Base-by-base conservation (phyloP, 1,140 invertebrate genomes). In the Contarinia nasturtii region DNA sequence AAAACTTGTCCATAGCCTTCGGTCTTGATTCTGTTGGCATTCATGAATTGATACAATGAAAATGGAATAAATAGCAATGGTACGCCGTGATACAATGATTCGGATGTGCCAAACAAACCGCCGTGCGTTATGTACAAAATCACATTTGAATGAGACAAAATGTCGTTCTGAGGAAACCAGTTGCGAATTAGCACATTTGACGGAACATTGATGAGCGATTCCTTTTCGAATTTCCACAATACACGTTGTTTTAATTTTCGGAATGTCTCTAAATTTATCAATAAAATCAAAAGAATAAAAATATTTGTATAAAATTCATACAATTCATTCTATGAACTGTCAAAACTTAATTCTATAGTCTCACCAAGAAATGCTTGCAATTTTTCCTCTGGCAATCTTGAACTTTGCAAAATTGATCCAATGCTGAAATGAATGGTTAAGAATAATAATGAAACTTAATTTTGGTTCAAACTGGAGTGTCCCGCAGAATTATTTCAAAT, bases 161-260 rank as follows among this genome's bases (percentile, higher is more conserved):
- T 70, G 51, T 74, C 74, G 33, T 69, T 64, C 60, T 80, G 76
- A 2, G 80, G 80, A 43, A 79, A 63, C 79, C 80, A 84, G 52
- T 71, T 72, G 2, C 63, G 57, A 2, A 76, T 60, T 36, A 71
- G 69, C 1, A 83, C 67, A 66, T 84, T 84, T 37, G 68, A 57
- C 7, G 75, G 71, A 1, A 76, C 51, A 14, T 67, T 62, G 21
- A 65, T 60, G 0, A 71, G 62, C 22, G 71, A 54, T 1, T 59
- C 55, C 12, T 61, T 52, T 49, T 79, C 69, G 52, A 71, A 73
- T 54, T 77, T 77, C 55, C 74, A 72, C 7, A 77, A 53, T 0
- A 77, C 64, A 2, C 64, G 64, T 49, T 75, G 70, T 8, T 67
- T 65, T 11, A 76, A 46, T 19, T 59, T 60, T 1, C 63, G 63